phyloP scores from a whole-genome alignment of 2,888 invertebrate species.

The Amblyjoppa proteus region DNA sequence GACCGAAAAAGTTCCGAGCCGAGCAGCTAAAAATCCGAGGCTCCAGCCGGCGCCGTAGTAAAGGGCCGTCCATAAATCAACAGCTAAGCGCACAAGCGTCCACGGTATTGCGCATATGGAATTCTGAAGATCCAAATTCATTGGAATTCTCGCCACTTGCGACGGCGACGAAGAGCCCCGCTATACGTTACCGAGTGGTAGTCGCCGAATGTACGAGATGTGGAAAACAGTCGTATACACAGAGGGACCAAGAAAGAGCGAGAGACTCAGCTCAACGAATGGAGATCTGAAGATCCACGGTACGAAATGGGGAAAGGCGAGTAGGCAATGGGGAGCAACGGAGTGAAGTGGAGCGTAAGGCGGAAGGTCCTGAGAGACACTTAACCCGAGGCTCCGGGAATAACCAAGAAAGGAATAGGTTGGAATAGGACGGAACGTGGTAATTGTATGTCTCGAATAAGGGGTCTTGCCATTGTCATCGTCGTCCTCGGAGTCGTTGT shows the following conservation, averaged over 20 bases:
- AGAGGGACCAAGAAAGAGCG: not conserved
- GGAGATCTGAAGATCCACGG: conserved; percentile 19
- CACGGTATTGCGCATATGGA: conserved; percentile 30
- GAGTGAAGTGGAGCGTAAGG: conserved; percentile 28
- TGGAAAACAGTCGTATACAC: not conserved
- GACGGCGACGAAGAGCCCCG: conserved; percentile 24
- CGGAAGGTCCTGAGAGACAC: conserved; percentile 18
- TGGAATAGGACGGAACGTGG: conserved; percentile 66
- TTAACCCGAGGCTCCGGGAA: conserved; percentile 9
- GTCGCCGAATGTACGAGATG: conserved; percentile 2
- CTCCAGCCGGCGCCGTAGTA: not conserved
- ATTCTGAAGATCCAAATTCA: conserved; percentile 35
- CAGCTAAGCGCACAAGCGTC: not conserved
- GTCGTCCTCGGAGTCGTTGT: conserved; percentile 53
- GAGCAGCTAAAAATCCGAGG: not conserved
- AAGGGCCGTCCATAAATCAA: not conserved
- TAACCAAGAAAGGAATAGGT: conserved; percentile 47
- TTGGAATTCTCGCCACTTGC: conserved; percentile 30
- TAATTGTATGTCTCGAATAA: conserved; percentile 79
- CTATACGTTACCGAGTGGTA: conserved; percentile 22
- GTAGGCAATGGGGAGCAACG: conserved; percentile 4
- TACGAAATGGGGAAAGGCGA: not conserved
- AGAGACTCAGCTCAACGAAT: conserved; percentile 10
- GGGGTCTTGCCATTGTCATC: conserved; percentile 69
- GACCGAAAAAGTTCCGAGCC: too few relatives aligned